phyloP scores from a whole-genome alignment of 2,797 vertebrate species.

The Takifugu ocellatus region DNA sequence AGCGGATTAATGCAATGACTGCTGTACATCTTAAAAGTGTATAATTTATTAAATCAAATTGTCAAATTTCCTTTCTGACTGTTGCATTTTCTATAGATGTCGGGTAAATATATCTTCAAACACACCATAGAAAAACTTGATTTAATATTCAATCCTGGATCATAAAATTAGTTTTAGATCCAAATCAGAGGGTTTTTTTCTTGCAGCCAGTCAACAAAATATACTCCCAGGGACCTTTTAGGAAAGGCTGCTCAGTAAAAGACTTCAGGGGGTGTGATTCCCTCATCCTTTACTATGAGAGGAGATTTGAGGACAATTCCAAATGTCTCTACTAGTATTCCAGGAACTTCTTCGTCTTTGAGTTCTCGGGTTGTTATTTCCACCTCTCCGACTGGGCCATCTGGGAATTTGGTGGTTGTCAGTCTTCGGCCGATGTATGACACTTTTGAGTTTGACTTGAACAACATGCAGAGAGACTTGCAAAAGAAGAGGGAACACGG shows the following conservation, averaged over 20 bases:
- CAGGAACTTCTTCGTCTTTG: constrained; percentile 69
- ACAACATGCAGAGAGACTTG: constrained; percentile 76
- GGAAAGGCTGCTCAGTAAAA: constrained; percentile 41
- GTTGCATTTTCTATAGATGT: constrained; percentile 13
- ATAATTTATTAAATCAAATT: constrained; percentile 99
- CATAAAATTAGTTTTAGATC: neutral
- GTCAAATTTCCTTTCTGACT: constrained; percentile 86
- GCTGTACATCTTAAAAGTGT: constrained; percentile 97
- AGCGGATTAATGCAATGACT: constrained; percentile 88
- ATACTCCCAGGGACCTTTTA: neutral
- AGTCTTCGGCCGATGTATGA: constrained; percentile 71
- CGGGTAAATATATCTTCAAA: too few relatives aligned
- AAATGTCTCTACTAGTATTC: constrained; percentile 67
- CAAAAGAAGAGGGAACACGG: constrained; percentile 72
- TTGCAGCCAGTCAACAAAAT: neutral
- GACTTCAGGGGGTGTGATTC: constrained; percentile 37
- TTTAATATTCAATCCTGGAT: neutral
- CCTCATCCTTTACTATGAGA: constrained; percentile 72
- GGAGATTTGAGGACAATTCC: constrained; percentile 59
- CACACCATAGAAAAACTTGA: too few relatives aligned
- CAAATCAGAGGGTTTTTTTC: neutral
- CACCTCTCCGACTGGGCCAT: constrained; percentile 13
- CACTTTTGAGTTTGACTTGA: constrained; percentile 58
- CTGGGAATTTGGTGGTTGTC: constrained; percentile 46
- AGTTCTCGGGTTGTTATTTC: constrained; percentile 56